Conservation (phyloP, 2,797 vertebrate species). For the Crax fasciolata region DNA sequence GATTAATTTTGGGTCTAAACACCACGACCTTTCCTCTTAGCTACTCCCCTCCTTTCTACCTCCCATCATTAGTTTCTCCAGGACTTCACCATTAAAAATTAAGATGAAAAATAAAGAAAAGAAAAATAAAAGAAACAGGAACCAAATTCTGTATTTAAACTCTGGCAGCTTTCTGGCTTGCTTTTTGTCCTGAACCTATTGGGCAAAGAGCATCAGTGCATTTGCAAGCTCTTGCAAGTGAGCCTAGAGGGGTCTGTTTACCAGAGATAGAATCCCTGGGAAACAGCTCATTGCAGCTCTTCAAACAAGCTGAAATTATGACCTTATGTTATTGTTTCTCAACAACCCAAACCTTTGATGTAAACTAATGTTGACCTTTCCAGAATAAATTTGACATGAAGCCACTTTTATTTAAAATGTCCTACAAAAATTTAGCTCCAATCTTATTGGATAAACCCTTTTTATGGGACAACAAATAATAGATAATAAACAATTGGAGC, state of each 20-base stretch:
- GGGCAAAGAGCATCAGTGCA: slow-evolving; percentile 52
- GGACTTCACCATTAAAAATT: slow-evolving; percentile 20
- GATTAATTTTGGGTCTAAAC: slow-evolving; percentile 32
- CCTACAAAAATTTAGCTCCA: slow-evolving; percentile 59
- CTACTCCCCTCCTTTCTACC: not conserved
- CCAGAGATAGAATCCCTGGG: slow-evolving; percentile 77
- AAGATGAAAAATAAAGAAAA: not conserved
- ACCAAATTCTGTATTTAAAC: slow-evolving; percentile 64
- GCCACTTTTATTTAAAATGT: slow-evolving; percentile 75
- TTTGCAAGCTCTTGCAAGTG: slow-evolving; percentile 72
- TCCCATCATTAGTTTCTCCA: not conserved
- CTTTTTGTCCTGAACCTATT: slow-evolving; percentile 67
- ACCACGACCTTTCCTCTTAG: not conserved
- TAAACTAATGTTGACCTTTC: slow-evolving; percentile 76
- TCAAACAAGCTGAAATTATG: slow-evolving; percentile 81
- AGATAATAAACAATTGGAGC: slow-evolving; percentile 72
- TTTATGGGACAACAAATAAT: slow-evolving; percentile 66
- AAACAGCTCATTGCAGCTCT: slow-evolving; percentile 75
- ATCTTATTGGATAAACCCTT: slow-evolving; percentile 35
- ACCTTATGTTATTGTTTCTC: slow-evolving; percentile 80
- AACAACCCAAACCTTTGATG: slow-evolving; percentile 75
- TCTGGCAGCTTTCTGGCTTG: slow-evolving; percentile 62
- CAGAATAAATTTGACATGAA: slow-evolving; percentile 71
- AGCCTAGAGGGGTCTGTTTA: slow-evolving; percentile 78
- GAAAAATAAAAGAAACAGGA: not conserved